Conservation (phyloP, 2,888 invertebrate species). For the Volucella inflata region DNA sequence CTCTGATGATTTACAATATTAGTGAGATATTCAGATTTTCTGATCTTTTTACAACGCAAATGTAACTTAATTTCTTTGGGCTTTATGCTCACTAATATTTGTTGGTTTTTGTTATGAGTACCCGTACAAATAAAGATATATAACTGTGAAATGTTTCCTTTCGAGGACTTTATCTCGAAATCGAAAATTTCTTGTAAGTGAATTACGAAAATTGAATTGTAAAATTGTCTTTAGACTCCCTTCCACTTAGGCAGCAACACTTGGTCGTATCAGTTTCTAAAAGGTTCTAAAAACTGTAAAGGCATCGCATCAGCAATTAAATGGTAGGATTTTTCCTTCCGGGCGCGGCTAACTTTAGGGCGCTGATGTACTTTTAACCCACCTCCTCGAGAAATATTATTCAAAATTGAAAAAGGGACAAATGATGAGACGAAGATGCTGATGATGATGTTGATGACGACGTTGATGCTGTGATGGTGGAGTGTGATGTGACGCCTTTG, state of each 20-base stretch:
- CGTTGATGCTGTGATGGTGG: slow-evolving; percentile 28
- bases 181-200: slow-evolving; percentile 76
- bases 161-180: slow-evolving; percentile 39
- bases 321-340: slow-evolving; percentile 25
- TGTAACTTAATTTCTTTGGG: slow-evolving; percentile 29
- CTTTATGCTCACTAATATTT: slow-evolving; percentile 2
- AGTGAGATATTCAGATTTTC: slow-evolving; percentile 8
- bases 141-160: background rate
- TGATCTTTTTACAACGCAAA: slow-evolving; percentile 3
- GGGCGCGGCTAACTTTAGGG: slow-evolving; percentile 3
- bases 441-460: slow-evolving; percentile 20
- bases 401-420: slow-evolving; percentile 65
- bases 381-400: slow-evolving; percentile 38
- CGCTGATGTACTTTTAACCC: background rate
- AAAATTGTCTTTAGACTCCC: slow-evolving; percentile 47
- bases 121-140: too few species aligned
- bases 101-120: background rate
- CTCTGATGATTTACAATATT: background rate
- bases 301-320: slow-evolving; percentile 63
- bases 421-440: slow-evolving; percentile 71
- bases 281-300: slow-evolving; percentile 30
- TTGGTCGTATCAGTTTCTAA: slow-evolving; percentile 56
- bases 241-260: slow-evolving; percentile 27
- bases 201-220: slow-evolving; percentile 77
- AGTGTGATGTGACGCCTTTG: slow-evolving; percentile 23